Evolutionary conservation across 2,888 invertebrate species (phyloP).

Genomic region (Watsonalla binaria): DNA sequence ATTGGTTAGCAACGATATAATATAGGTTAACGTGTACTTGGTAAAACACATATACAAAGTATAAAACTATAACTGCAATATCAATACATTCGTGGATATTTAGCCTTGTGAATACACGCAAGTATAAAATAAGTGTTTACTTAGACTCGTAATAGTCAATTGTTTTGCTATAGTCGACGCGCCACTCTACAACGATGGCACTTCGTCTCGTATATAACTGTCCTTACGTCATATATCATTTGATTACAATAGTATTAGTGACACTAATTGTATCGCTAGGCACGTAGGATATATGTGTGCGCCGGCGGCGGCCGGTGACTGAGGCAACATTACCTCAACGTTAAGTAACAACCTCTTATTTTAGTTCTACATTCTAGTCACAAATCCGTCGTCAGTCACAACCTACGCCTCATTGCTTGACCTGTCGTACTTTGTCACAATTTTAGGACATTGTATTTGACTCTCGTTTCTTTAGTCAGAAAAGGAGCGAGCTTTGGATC

Average conservation of each 20-base stretch:
- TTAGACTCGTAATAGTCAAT: neutral
- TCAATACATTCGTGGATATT: conserved; percentile 9
- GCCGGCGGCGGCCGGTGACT: too few relatives aligned
- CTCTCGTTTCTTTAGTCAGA: neutral
- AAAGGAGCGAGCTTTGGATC: too few relatives aligned
- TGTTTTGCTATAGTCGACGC: conserved; percentile 7
- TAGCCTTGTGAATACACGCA: conserved; percentile 17
- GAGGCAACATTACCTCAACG: conserved; percentile 39
- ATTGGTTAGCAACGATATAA: conserved; percentile 9
- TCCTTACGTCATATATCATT: conserved; percentile 21
- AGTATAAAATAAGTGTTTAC: conserved; percentile 5
- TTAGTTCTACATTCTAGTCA: conserved; percentile 55
- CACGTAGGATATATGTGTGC: conserved; percentile 29
- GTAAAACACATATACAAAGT: neutral
- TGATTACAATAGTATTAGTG: conserved; percentile 16
- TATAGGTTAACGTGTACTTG: neutral
- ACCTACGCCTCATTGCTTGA: conserved; percentile 29
- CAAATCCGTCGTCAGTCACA: conserved; percentile 76
- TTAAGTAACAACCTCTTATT: conserved; percentile 70
- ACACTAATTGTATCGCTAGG: conserved; percentile 35
- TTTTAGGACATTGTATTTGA: conserved; percentile 27
- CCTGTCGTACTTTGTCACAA: conserved; percentile 1
- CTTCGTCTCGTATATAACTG: conserved; percentile 20
- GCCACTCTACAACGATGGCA: conserved; percentile 28
- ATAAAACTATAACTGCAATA: conserved; percentile 4